phyloP scores from a whole-genome alignment of 2,888 invertebrate species.

The Urechis unicinctus region DNA sequence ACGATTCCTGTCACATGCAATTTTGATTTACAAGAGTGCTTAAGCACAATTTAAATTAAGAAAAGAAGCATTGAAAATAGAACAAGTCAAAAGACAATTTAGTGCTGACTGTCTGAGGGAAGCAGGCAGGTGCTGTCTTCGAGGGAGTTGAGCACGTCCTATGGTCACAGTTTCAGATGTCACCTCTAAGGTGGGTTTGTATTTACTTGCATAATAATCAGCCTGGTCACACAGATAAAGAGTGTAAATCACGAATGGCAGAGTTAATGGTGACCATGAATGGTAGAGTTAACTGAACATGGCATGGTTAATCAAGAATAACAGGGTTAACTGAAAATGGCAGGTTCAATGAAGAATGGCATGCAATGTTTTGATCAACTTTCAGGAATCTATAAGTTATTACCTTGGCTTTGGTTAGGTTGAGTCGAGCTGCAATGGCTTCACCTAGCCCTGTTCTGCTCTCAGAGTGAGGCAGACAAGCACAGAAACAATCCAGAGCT shows the following conservation, averaged over 20 bases:
- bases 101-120: neutral
- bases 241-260: neutral
- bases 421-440: constrained; percentile 72
- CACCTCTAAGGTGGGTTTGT: constrained; percentile 70
- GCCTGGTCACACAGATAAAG: constrained; percentile 52
- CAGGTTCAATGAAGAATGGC: no score
- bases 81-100: neutral
- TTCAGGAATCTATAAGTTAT: constrained; percentile 1
- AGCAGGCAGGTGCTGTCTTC: neutral
- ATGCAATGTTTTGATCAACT: no score
- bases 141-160: constrained; percentile 60
- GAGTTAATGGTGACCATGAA: neutral
- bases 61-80: neutral
- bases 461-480: constrained; percentile 61
- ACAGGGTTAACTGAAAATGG: no score
- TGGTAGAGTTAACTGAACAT: no score
- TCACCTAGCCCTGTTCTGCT: constrained; percentile 51
- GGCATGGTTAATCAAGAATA: no score
- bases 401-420: constrained; percentile 56
- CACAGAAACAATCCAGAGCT: constrained; percentile 85
- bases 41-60: neutral
- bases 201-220: constrained; percentile 69
- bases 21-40: neutral
- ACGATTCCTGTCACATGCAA: neutral
- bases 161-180: constrained; percentile 60